Percentiles rank a stretch among this genome's conserved stretches.
Conservation (phyloP, 2,113 vertebrate genomes). For the Setophaga kirtlandii region DNA sequence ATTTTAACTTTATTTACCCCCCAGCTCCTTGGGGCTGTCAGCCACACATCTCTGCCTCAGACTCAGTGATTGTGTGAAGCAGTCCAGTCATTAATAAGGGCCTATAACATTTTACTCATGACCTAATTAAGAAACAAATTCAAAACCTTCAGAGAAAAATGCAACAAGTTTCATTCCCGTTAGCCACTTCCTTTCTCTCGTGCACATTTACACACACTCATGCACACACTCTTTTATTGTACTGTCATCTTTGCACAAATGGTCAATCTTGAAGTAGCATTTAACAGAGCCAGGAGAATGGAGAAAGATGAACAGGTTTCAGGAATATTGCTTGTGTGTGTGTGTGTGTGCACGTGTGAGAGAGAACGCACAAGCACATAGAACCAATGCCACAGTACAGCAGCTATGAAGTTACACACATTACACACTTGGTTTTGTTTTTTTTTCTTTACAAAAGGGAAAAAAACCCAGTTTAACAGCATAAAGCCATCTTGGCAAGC, state of each 20-base stretch:
- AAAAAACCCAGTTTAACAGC: conserved; percentile 64
- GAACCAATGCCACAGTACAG: conserved; percentile 61
- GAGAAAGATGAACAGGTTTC: neutral
- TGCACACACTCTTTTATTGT: conserved; percentile 36
- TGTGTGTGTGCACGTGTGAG: neutral
- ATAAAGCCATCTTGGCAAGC: conserved; percentile 66
- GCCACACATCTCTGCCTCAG: neutral
- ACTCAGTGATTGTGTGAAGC: neutral
- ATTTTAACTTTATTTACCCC: neutral
- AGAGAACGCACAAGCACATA: conserved; percentile 41
- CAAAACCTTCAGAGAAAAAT: conserved; percentile 16
- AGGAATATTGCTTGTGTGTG: conserved; percentile 16
- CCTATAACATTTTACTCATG: neutral
- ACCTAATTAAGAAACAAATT: conserved; percentile 2
- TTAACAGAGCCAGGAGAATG: neutral
- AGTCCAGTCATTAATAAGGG: neutral
- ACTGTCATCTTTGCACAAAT: neutral
- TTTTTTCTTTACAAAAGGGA: conserved; percentile 54
- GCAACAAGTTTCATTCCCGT: neutral
- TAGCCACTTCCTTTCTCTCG: conserved; percentile 24
- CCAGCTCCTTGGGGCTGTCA: neutral
- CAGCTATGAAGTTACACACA: conserved; percentile 55
- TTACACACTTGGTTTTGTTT: neutral
- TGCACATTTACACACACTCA: neutral
- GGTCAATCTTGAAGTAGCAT: neutral